Evolutionary conservation across 2,888 invertebrate species (phyloP).

Genomic region (Zygaena filipendulae): DNA sequence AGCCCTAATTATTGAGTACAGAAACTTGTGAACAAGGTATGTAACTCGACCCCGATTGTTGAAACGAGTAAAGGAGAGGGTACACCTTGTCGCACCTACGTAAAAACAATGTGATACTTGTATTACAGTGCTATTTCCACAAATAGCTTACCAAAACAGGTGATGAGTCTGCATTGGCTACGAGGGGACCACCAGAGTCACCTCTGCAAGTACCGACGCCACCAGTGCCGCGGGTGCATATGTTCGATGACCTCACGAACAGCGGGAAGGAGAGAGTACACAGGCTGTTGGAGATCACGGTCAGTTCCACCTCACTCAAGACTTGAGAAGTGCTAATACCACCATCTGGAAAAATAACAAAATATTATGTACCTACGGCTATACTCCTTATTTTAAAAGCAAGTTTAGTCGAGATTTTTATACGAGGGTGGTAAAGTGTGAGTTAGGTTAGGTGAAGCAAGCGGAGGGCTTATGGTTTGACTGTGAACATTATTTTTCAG

Average conservation of each 20-base stretch:
- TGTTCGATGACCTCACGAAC: constrained; percentile 14
- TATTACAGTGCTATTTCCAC: no score
- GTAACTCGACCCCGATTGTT: no score
- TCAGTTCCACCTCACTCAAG: constrained; percentile 15
- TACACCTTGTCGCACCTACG: background rate
- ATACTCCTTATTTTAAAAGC: background rate
- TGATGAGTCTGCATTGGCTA: no score
- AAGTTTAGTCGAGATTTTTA: background rate
- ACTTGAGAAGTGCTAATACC: constrained; percentile 10
- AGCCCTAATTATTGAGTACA: no score
- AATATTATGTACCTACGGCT: no score
- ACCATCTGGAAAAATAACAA: constrained; percentile 14
- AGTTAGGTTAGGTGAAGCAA: no score
- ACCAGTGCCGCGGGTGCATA: constrained; percentile 19
- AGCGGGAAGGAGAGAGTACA: constrained; percentile 17
- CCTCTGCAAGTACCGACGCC: constrained; percentile 20
- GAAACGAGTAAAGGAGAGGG: background rate
- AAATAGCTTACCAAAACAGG: constrained; percentile 6
- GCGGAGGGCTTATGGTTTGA: no score
- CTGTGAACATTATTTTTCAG: no score
- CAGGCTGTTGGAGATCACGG: constrained; percentile 17
- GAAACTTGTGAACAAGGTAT: no score
- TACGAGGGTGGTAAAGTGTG: no score
- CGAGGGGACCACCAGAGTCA: constrained; percentile 23
- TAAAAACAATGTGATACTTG: no score